Evolutionary conservation across 1,140 invertebrate species (phyloP), one percentile per base, ranked within the genome.

Genomic region (Magallana gigas): DNA sequence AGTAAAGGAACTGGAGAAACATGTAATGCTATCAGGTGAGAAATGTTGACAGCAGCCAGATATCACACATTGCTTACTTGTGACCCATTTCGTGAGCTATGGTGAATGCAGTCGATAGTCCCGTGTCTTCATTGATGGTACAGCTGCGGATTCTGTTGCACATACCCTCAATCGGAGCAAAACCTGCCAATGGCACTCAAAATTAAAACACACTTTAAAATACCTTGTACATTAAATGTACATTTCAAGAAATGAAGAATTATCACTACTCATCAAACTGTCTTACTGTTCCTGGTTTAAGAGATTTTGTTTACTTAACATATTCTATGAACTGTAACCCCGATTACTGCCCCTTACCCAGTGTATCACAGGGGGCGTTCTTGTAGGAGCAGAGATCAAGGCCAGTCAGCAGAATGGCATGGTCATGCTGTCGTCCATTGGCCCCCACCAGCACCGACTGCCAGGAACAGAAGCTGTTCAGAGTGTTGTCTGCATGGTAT

Each of bases 81-180:
- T 98, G 98, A 85, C 97, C 98, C 92, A 98, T 95, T 95, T 98
- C 98, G 93, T 98, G 98, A 18, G 97, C 97, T 90, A 98, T 98
- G 48, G 97, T 98, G 94, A 98, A 97, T 9, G 97, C 97, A 85
- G 98, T 96, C 91, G 97, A 97, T 88, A 98, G 97, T 64, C 98
- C 98, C 94, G 97, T 98, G 95, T 98, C 98, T 94, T 98, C 97
- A 93, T 98, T 98, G 89, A 98, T 97, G 89, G 97, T 98, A 94
- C 98, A 98, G 91, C 97, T 98, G 68, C 97, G 96, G 91, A 97
- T 96, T n/a, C 97, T 96, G 91, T 97, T 97, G 95, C 97, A 98
- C 97, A 98, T 98, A 59, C 97, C 97, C 14, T 97, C 97, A 86
- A 98, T 97, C 94, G 98, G 97, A 57, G 98, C 97, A 91, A 98